Base-by-base conservation (phyloP, 2,113 vertebrate species). In the Vicugna pacos region DNA sequence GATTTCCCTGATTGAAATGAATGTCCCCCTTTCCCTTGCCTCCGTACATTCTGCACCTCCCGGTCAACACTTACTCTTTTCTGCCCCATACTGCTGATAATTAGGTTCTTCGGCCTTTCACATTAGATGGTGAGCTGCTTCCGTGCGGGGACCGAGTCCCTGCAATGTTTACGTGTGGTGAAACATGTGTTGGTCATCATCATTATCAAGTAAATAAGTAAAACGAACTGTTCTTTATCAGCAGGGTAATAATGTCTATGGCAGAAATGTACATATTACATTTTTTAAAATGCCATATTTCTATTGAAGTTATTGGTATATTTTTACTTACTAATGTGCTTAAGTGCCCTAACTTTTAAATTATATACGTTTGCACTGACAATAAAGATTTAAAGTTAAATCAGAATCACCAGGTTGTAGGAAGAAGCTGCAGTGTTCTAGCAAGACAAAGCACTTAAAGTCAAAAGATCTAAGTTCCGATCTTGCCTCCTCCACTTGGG, bases 331-430 rank as follows among this genome's bases (percentile, higher is more conserved):
- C 65, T 17, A 82, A 65, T 65, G 48, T 58, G 69, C 35, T 83
- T 67, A 83, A 75, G 35, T 52, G 24, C 46, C 30, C 22, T 52
- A 77, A 80, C 56, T 75, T 92, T 65, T 42, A 60, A 90, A 75
- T 83, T 75, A 30, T 14, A 1, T 60, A 52, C 75, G 12, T 89
- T 46, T 58, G 60, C 19, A 30, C 8, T 38, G 38, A 56, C 42
- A 64, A 88, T 81, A 75, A 83, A 84, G 24, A 77, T 60, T 58
- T 83, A 83, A 65, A n/a, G 13, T 77, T 84, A 95, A 91, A 69
- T 79, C 42, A 85, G 20, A 13, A 86, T 22, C 20, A 46, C 26
- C 20, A 86, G 38, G 6, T 58, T 58, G 2, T n/a, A 83, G 69
- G 48, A 75, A 69, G 83, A 79, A 84, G 48, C 42, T 83, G 4